Evolutionary conservation across 2,113 vertebrate genomes (phyloP), one percentile per base, ranked within the genome.

Genomic region (Macquaria australasica): DNA sequence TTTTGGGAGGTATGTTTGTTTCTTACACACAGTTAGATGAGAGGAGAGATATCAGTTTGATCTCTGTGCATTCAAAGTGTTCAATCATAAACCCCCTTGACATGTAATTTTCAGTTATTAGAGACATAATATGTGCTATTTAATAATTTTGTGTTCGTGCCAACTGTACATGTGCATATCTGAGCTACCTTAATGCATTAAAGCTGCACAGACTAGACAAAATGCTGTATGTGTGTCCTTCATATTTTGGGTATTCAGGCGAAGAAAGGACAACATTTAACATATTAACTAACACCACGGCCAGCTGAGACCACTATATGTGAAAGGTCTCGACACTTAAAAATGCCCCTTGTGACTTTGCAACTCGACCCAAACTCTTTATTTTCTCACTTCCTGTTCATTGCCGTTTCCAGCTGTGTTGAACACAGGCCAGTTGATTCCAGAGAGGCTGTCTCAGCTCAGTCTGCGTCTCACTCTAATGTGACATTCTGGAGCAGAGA

Each of bases 401-500:
- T 67, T 79, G 66, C 69, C 21, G 31, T 73, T 73, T 84, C 85
- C 87, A 89, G 81, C 81, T 88, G 84, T 78, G 87, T 28, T 90
- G 84, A 82, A 83, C 66, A 53, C 62, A 67, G 73, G 85, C 89
- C 90, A 86, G 48, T 60, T 77, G 82, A 76, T 74, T 55, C 76
- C 62, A 50, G 89, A 79, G 45, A 77, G 70, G 68, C 78, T 84
- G 85, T 89, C 90, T 91, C 84, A 80, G 83, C 72, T 86, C 77
- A 45, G 88, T 86, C 88, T 83, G 86, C 41, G 50, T 87, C 89
- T 91, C 93, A 91, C 89, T 89, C 70, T 34, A 31, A 88, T 91
- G 91, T 86, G 85, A 93, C 83, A 92, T 93, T 93, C 89, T 90
- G 85, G 87, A 89, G 62, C 80, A 79, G 87, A 86, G 77, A 48